Percentiles rank a stretch among this genome's conserved stretches.
Evolutionary conservation across 1,140 invertebrate genomes (phyloP).

Genomic region (Brachionus paranguensis): DNA sequence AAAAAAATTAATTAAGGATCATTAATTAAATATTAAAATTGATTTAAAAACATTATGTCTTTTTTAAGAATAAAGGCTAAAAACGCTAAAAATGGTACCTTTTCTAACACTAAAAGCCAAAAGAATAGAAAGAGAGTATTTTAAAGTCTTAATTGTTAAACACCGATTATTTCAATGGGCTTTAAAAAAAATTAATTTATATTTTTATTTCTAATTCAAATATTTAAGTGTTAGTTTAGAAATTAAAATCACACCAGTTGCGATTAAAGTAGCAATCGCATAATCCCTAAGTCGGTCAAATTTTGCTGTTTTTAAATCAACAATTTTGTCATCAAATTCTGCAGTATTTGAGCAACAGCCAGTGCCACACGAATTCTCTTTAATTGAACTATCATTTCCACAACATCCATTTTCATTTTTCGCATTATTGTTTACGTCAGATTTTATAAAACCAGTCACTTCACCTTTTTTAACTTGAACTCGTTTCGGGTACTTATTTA

Average conservation of each 20-base stretch:
- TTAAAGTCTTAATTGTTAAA: too few species aligned
- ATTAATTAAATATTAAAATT: too few species aligned
- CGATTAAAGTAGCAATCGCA: conserved; percentile 30
- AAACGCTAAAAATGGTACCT: too few species aligned
- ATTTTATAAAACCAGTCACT: background rate
- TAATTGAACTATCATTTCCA: background rate
- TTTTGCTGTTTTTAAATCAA: background rate
- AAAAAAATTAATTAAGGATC: too few species aligned
- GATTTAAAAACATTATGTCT: too few species aligned
- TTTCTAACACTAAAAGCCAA: too few species aligned
- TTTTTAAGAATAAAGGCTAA: too few species aligned
- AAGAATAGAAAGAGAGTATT: too few species aligned
- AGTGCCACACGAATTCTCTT: background rate
- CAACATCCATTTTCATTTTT: background rate
- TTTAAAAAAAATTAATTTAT: background rate
- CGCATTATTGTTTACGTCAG: background rate
- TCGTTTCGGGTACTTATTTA: background rate
- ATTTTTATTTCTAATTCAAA: conserved; percentile 3
- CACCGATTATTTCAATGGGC: too few species aligned
- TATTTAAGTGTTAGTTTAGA: conserved; percentile 17
- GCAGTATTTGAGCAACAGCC: background rate
- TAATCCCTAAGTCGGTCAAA: background rate
- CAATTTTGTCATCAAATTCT: background rate
- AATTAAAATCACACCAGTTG: conserved; percentile 4
- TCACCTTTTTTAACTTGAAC: background rate